Percentiles rank a stretch among this genome's conserved stretches.
These are phyloP conservation scores for Ptychodera flava DNA, from an alignment of 35 echinoderm and acorn worm genomes.

Conservation along the genomic window DNA sequence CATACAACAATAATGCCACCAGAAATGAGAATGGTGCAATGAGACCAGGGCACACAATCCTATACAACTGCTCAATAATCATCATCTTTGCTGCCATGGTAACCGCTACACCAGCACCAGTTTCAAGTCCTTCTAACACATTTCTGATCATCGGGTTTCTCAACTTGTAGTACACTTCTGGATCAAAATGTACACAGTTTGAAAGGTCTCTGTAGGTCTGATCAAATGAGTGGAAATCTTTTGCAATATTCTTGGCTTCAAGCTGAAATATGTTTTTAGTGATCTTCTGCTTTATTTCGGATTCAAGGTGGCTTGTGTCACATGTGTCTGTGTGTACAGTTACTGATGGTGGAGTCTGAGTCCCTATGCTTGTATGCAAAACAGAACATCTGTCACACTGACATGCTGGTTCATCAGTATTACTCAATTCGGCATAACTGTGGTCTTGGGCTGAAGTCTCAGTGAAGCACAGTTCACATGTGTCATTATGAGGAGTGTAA, in stretches of 20 bases:
- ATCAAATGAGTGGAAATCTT: not conserved
- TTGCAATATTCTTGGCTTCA: not conserved
- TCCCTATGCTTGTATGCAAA: not conserved
- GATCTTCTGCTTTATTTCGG: not conserved
- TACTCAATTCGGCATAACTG: not conserved
- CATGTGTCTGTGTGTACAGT: not conserved
- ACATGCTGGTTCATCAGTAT: not conserved
- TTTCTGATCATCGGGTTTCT: not conserved
- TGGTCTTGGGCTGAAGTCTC: not conserved
- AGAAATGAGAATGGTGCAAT: not conserved
- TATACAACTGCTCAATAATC: not conserved
- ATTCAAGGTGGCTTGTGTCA: not conserved
- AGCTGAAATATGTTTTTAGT: not conserved
- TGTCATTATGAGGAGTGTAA: not conserved
- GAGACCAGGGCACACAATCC: not conserved
- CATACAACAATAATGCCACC: not conserved
- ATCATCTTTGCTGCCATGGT: not conserved
- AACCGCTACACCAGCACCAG: not conserved
- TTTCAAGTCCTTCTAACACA: not conserved
- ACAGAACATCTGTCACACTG: not conserved
- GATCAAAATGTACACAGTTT: not conserved
- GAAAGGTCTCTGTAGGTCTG: not conserved
- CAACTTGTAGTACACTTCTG: not conserved
- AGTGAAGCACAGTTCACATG: not conserved
- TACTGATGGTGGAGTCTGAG: not conserved